These are phyloP conservation scores for Erythrolamprus reginae DNA, from an alignment of 2,113 vertebrate genomes.

Conservation along the genomic window DNA sequence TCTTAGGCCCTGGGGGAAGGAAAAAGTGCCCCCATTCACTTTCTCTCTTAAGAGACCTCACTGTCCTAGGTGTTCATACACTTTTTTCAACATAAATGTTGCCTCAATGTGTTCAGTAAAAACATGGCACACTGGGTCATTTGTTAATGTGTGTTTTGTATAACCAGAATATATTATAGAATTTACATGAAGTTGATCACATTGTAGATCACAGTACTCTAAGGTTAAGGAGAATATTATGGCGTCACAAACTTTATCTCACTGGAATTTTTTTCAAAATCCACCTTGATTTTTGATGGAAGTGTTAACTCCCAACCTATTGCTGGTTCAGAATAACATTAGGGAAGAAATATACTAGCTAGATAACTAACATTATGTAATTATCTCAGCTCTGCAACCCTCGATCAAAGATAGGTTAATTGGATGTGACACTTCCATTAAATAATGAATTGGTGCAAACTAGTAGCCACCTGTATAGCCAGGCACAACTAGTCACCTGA, in stretches of 20 bases:
- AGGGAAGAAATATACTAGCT: neutral
- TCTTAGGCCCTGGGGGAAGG: too few relatives aligned
- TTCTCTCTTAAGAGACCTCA: neutral
- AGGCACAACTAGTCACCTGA: too few relatives aligned
- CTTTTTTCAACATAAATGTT: neutral
- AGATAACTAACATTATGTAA: neutral
- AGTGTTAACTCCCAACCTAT: neutral
- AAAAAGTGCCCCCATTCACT: too few relatives aligned
- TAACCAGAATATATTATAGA: neutral
- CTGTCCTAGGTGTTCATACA: neutral
- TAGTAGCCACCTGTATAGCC: neutral
- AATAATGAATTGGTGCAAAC: neutral
- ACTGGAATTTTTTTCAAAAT: neutral
- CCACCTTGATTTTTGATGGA: neutral
- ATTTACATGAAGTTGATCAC: neutral
- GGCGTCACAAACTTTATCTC: neutral
- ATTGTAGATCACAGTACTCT: neutral
- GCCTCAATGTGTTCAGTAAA: neutral
- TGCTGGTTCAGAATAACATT: neutral
- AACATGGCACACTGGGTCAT: neutral
- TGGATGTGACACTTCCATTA: neutral
- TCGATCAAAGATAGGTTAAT: neutral
- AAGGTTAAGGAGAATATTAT: neutral
- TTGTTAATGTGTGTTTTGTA: neutral
- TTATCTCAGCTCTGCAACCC: neutral